Evolutionary conservation across 2,888 invertebrate genomes (phyloP), one percentile per base, ranked within the genome.

Genomic region (Carcina quercana): DNA sequence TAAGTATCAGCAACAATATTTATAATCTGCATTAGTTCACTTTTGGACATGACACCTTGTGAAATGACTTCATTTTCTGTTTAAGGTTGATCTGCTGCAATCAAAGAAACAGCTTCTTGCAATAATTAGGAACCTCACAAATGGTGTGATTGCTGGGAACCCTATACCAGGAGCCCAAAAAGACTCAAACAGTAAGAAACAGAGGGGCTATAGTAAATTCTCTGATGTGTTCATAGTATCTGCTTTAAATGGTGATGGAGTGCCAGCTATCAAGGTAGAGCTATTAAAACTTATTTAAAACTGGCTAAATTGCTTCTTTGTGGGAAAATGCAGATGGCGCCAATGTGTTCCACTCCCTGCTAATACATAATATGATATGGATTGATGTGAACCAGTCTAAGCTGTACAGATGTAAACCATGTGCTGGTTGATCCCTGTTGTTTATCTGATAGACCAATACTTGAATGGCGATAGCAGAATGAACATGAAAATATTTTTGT

Each of bases 191-290:
- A 63, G 49, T 32, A 53, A 44, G 34, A 33, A 44, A 32, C 46
- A 53, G 11, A 62, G 34, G 30, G 82, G 84, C 10, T 83, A 71
- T 34, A 70, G 68, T 41, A 49, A 91, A 45, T 99, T 99, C 70
- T 86, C 88, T 14, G 90, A 93, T 59, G 91, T 98, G 6, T 98
- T 98, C 63, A 90, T 97, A 86, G 87, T 96, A n/a, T 97, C 97
- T 5, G 93, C 96, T 0, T 63, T 95, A 14, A 88, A 88, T 34
- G 92, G 92, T 13, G 89, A 89, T 70, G 95, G 95, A 2, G 72
- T 94, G 2, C 75, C 86, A 15, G 89, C 90, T 49, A 76, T 96
- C 15, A 88, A 88, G 78, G 92, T 91, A 55, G 7, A 14, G 11
- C 10, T 7, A 28, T 17, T 19, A 17, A 13, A 12, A 12, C 8